Percentiles rank a stretch among this genome's conserved stretches.
phyloP scores from a whole-genome alignment of 2,888 invertebrate species.

The Netelia inedita region DNA sequence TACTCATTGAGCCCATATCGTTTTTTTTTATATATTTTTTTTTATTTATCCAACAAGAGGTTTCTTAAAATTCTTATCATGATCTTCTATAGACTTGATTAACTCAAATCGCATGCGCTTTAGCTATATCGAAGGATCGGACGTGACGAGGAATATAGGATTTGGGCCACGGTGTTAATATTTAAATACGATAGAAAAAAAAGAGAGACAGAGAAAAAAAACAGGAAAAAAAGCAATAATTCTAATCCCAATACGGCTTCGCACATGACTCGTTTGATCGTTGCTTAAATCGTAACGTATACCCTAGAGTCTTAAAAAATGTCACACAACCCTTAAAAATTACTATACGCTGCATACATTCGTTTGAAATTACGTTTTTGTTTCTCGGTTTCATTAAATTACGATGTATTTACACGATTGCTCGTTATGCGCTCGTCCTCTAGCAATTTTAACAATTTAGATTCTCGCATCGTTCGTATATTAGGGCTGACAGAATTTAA shows the following conservation, averaged over 20 bases:
- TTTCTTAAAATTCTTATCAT: slow-evolving; percentile 25
- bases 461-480: slow-evolving; percentile 28
- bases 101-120: slow-evolving; percentile 36
- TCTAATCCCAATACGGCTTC: slow-evolving; percentile 46
- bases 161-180: slow-evolving; percentile 13
- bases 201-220: background rate
- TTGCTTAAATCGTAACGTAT: slow-evolving; percentile 75
- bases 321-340: slow-evolving; percentile 70
- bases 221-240: slow-evolving; percentile 15
- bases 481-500: slow-evolving; percentile 55
- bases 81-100: slow-evolving; percentile 15
- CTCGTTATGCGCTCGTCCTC: slow-evolving; percentile 55
- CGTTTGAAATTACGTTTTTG: slow-evolving; percentile 70
- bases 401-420: slow-evolving; percentile 62
- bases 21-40: too few relatives aligned
- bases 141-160: background rate
- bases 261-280: slow-evolving; percentile 72
- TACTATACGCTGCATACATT: slow-evolving; percentile 70
- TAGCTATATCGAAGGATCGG: slow-evolving; percentile 33
- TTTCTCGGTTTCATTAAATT: slow-evolving; percentile 63
- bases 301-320: slow-evolving; percentile 76
- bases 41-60: slow-evolving; percentile 42
- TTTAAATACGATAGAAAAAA: slow-evolving; percentile 66
- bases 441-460: slow-evolving; percentile 27
- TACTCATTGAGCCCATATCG: slow-evolving; percentile 14